Base-by-base conservation (phyloP, 2,888 invertebrate species). In the Heteromurus nitidus region DNA sequence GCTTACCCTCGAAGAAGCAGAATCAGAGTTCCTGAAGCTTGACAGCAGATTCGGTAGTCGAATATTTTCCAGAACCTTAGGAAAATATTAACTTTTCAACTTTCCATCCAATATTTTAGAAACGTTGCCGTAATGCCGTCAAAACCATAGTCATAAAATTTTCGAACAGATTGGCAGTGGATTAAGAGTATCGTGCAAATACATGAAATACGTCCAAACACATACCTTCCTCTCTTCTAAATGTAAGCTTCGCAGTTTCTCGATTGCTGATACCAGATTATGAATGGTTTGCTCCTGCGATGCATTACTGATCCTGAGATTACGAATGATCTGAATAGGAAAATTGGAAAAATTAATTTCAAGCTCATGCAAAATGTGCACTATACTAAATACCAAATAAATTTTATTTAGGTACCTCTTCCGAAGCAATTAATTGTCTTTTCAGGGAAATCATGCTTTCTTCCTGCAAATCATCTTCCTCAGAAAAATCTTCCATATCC, bases 401-500 rank as follows among this genome's bases (percentile, higher is more conserved):
- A 30, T 3, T 30, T 9, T 50, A 53, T n/a, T 11, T 20, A 50
- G n/a, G 30, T 77, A 79, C 79, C 70, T 79, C 79, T 55, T 79
- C 79, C 5, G 79, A 79, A 20, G 79, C 79, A 42, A 79, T 79
- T n/a, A 79, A 26, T 30, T 79, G 79, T 11, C 79, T 22, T 44
- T 79, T 79, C 24, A 79, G 62, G 0, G 79, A 79, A 28, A 79
- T 79, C 64, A 79, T 62, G 44, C 79, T 79, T 36, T 69, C 76
- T 26, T 76, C 70, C 24, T 69, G 79, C 18, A 79, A 31, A 62
- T 79, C 79, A 55, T 70, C 70, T 16, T 79, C 79, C 31, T 79
- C 79, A 0, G 79, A 79, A 79, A 79, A 79, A 22, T 79, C 79
- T 22, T 79, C 79, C 79, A 79, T 18, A 30, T 79, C 79, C 79